These are phyloP conservation scores for Caloenas nicobarica DNA, from an alignment of 2,113 vertebrate genomes.

Conservation along the genomic window DNA sequence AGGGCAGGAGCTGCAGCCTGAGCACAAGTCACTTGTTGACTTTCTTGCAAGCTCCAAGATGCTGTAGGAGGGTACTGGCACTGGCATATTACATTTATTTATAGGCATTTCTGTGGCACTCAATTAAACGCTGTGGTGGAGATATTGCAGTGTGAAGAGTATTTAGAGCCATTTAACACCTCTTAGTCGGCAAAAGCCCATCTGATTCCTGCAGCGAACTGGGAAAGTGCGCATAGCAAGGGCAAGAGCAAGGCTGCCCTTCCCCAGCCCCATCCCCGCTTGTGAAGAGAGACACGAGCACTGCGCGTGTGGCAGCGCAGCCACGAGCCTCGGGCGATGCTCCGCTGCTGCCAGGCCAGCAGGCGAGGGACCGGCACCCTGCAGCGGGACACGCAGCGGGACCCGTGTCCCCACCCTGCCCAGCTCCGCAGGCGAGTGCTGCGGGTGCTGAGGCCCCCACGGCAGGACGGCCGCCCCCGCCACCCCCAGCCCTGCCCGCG, in stretches of 20 bases:
- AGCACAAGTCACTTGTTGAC: not conserved
- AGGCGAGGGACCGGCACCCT: accelerated
- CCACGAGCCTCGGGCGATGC: accelerated
- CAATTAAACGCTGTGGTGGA: conserved; percentile 56
- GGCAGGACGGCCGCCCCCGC: not conserved
- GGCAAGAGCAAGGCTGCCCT: not conserved
- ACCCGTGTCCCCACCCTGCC: not conserved
- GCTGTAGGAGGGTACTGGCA: conserved; percentile 59
- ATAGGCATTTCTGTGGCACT: conserved; percentile 62
- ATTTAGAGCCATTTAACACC: conserved; percentile 57
- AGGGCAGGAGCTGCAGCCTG: not conserved
- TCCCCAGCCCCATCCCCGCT: not conserved
- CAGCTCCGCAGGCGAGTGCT: too few relatives aligned
- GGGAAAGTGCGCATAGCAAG: not conserved
- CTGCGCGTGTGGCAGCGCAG: not conserved
- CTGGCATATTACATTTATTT: conserved; percentile 41
- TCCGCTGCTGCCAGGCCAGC: not conserved
- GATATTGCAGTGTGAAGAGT: conserved; percentile 51
- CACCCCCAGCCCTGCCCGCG: not conserved
- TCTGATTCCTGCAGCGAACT: not conserved
- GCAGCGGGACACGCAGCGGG: not conserved
- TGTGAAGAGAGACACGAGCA: not conserved
- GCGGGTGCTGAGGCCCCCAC: too few relatives aligned
- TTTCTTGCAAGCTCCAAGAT: not conserved
- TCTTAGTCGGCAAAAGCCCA: conserved; percentile 54